Conservation (phyloP, 2,113 vertebrate genomes). For the Takifugu bimaculatus region DNA sequence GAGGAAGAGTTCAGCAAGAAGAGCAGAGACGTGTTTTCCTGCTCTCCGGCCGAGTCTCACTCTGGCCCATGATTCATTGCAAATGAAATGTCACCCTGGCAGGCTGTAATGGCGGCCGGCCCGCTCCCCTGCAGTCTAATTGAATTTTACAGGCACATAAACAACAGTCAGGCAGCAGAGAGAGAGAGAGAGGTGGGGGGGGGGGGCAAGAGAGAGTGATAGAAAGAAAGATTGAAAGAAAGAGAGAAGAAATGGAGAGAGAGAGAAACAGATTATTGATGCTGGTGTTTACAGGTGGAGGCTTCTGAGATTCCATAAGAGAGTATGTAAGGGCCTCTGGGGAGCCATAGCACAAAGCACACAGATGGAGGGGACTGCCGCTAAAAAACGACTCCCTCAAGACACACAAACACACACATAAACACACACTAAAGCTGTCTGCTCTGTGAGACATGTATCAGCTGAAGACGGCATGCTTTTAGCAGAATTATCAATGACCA, state of each 20-base stretch:
- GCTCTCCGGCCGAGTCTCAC: constrained; percentile 41
- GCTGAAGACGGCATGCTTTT: constrained; percentile 12
- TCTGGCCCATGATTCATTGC: constrained; percentile 75
- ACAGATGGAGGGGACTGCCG: constrained; percentile 53
- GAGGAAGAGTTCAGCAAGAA: constrained; percentile 8
- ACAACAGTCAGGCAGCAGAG: constrained; percentile 60
- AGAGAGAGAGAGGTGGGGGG: constrained; percentile 3
- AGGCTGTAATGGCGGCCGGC: constrained; percentile 66
- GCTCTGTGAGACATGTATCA: constrained; percentile 2
- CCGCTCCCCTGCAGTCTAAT: constrained; percentile 68
- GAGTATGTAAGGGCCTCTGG: constrained; percentile 42
- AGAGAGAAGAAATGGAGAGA: constrained; percentile 3
- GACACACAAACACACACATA: constrained; percentile 11
- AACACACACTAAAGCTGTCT: constrained; percentile 24
- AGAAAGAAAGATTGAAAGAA: not conserved
- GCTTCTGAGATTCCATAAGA: constrained; percentile 59
- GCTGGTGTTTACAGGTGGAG: constrained; percentile 66
- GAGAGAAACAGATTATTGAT: constrained; percentile 55
- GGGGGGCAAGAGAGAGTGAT: too few species aligned
- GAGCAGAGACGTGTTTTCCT: constrained; percentile 41
- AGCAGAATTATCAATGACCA: not conserved
- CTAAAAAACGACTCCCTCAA: constrained; percentile 34
- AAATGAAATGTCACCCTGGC: constrained; percentile 79
- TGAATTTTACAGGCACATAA: constrained; percentile 76
- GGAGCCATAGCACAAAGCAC: constrained; percentile 49